These are phyloP conservation scores for Drosophila sordidula DNA, from an alignment of 2,888 invertebrate genomes.

Conservation along the genomic window DNA sequence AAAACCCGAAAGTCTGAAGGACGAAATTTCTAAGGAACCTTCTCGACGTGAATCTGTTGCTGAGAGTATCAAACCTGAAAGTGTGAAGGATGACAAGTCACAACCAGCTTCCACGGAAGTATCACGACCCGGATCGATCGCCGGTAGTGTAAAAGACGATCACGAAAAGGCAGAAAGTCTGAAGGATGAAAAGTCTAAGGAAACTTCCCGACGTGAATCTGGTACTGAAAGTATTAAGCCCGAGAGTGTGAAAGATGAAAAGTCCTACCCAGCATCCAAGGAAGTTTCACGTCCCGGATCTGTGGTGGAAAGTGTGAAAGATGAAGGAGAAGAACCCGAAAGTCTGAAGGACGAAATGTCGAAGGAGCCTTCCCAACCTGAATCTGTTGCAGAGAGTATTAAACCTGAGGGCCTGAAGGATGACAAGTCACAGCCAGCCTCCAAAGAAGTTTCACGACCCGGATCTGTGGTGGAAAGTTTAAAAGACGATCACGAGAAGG, in stretches of 20 bases:
- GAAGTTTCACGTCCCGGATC: slow-evolving; percentile 11
- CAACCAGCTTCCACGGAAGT: slow-evolving; percentile 11
- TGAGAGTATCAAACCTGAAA: slow-evolving; percentile 16
- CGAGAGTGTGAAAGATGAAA: no score
- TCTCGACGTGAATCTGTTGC: slow-evolving; percentile 46
- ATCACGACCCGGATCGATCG: slow-evolving; percentile 68
- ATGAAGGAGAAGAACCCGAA: slow-evolving; percentile 29
- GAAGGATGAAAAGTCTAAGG: slow-evolving; percentile 6
- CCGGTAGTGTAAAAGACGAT: slow-evolving; percentile 3
- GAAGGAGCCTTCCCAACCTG: slow-evolving; percentile 40
- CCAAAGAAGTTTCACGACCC: slow-evolving; percentile 34
- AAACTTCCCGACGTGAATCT: background rate
- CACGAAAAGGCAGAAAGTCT: background rate
- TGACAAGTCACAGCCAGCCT: slow-evolving; percentile 17
- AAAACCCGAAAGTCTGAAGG: slow-evolving; percentile 22
- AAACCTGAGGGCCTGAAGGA: slow-evolving; percentile 26
- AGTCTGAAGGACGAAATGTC: slow-evolving; percentile 16
- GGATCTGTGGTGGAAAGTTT: slow-evolving; percentile 25
- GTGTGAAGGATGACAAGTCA: slow-evolving; percentile 22
- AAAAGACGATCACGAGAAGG: background rate
- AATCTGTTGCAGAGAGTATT: slow-evolving; percentile 37
- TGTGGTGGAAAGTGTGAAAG: slow-evolving; percentile 9
- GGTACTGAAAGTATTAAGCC: no score
- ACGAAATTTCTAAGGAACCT: slow-evolving; percentile 27
- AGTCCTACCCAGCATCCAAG: no score